Percentiles rank a stretch among this genome's conserved stretches.
phyloP scores from a whole-genome alignment of 2,797 vertebrate genomes.

The Melanotaenia parkinsoni region DNA sequence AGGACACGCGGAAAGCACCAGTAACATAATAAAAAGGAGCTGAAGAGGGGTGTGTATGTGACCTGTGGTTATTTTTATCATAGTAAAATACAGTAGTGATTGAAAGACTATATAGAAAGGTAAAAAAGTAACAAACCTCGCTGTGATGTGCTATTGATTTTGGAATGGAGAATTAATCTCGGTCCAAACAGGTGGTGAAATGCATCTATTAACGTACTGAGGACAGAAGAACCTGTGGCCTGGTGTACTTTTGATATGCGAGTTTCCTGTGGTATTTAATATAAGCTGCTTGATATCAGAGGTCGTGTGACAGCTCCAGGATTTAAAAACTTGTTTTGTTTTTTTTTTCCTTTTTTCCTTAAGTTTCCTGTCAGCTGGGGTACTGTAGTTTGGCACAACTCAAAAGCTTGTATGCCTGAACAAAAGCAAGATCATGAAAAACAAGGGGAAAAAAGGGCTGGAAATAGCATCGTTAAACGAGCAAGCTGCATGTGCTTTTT shows the following conservation, averaged over 20 bases:
- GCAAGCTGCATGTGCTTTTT: slow-evolving; percentile 56
- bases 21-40: slow-evolving; percentile 47
- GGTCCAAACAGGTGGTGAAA: slow-evolving; percentile 45
- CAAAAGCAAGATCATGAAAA: slow-evolving; percentile 57
- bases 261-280: slow-evolving; percentile 18
- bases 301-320: slow-evolving; percentile 18
- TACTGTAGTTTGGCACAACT: slow-evolving; percentile 38
- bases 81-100: slow-evolving; percentile 22
- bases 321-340: slow-evolving; percentile 21
- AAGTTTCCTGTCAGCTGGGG: slow-evolving; percentile 28
- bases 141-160: slow-evolving; percentile 17
- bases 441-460: slow-evolving; percentile 30
- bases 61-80: slow-evolving; percentile 34
- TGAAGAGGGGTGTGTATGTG: slow-evolving; percentile 14
- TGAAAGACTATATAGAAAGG: neutral
- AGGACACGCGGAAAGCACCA: slow-evolving; percentile 39
- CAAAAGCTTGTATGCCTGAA: slow-evolving; percentile 66
- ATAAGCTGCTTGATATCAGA: slow-evolving; percentile 18
- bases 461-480: slow-evolving; percentile 66
- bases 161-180: slow-evolving; percentile 15
- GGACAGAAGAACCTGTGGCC: slow-evolving; percentile 29
- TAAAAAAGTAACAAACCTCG: slow-evolving; percentile 9
- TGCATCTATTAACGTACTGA: neutral
- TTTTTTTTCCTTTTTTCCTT: no score
- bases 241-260: slow-evolving; percentile 14